A percentile compares a stretch with the other conserved stretches of the same genome.
Evolutionary conservation across 2,113 vertebrate genomes (phyloP).

Genomic region (Nannobrachium achirus): DNA sequence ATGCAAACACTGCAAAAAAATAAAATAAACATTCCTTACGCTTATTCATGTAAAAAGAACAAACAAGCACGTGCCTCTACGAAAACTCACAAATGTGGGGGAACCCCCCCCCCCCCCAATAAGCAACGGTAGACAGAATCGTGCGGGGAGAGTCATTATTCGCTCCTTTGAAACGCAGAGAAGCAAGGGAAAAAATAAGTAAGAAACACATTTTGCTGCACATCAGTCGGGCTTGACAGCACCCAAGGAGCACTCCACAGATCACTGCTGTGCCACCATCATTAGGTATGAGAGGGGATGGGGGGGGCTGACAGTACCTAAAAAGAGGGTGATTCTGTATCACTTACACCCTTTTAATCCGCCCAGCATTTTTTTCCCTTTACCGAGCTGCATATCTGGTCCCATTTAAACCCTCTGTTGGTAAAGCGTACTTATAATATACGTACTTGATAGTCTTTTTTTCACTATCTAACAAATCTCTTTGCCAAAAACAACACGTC

Average conservation of each 20-base stretch:
- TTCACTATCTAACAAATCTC: no score
- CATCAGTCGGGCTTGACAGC: slow-evolving; percentile 53
- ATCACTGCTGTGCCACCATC: slow-evolving; percentile 52
- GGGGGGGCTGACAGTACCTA: slow-evolving; percentile 63
- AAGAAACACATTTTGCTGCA: slow-evolving; percentile 33
- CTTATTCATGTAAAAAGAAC: no score
- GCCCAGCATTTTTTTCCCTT: not conserved
- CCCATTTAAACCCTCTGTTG: no score
- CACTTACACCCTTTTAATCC: slow-evolving; percentile 38
- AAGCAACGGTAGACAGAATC: slow-evolving; percentile 26
- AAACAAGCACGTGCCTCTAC: not conserved
- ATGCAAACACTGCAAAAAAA: no score
- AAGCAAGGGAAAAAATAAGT: not conserved
- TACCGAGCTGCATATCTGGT: no score
- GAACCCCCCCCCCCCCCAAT: slow-evolving; percentile 34
- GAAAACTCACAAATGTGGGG: not conserved
- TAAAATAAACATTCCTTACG: no score
- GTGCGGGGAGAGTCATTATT: slow-evolving; percentile 50
- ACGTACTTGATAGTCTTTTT: no score
- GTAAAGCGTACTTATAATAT: no score
- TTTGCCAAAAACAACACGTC: no score
- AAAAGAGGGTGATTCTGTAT: slow-evolving; percentile 51
- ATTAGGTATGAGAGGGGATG: slow-evolving; percentile 47
- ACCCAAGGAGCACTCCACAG: slow-evolving; percentile 48
- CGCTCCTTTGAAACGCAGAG: slow-evolving; percentile 28